Conservation (phyloP, 2,797 vertebrate species). For the Mormyrus proboscirostris region DNA sequence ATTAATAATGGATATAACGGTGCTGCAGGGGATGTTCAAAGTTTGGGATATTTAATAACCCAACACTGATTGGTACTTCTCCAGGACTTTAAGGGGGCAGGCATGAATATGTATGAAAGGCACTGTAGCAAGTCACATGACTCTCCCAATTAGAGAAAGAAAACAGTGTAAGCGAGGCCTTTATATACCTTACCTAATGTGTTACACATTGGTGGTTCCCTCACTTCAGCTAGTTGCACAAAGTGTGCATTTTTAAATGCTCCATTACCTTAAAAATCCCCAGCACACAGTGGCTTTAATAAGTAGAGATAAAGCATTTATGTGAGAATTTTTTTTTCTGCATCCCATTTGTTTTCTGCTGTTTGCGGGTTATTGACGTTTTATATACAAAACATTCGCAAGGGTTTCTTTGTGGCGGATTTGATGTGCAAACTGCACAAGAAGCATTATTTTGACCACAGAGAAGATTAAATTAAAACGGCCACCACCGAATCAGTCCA, state of each 20-base stretch:
- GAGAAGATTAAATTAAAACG: conserved; percentile 15
- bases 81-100: conserved; percentile 38
- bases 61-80: conserved; percentile 3
- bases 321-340: neutral
- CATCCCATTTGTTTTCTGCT: neutral
- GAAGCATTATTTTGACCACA: conserved; percentile 12
- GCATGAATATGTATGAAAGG: conserved; percentile 21
- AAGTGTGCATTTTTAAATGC: conserved; percentile 86
- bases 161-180: conserved; percentile 54
- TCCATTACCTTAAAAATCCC: conserved; percentile 67
- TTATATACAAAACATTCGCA: conserved; percentile 7
- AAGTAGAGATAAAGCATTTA: neutral
- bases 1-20: neutral
- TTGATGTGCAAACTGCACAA: conserved; percentile 14
- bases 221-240: conserved; percentile 64
- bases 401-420: conserved; percentile 7
- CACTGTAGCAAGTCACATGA: conserved; percentile 57
- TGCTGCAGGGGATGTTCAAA: conserved; percentile 2
- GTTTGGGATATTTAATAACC: conserved; percentile 10
- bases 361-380: neutral
- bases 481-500: neutral
- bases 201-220: conserved; percentile 54
- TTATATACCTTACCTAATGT: conserved; percentile 70
- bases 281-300: neutral
- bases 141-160: conserved; percentile 66